Evolutionary conservation across 2,797 vertebrate genomes (phyloP), one percentile per base, ranked within the genome.

Genomic region (Lycodopsis pacificus): DNA sequence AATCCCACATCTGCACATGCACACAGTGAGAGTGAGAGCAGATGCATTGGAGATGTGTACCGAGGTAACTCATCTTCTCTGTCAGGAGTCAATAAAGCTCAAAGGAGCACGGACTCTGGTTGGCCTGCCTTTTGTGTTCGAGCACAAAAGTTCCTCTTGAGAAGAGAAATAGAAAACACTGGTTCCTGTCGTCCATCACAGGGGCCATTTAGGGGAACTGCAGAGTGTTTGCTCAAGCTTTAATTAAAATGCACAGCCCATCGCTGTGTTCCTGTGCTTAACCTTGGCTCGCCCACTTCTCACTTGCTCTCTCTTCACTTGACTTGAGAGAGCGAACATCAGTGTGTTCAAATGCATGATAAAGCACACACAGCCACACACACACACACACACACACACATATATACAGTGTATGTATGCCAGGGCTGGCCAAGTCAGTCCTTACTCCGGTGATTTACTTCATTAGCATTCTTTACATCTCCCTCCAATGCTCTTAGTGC

Each of bases 401-500:
- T 76, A 70, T 32, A 63, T 54, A 67, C 44, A 44, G 58, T 74
- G 67, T 77, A 80, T 66, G 42, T 44, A 71, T 51, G 81, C 67
- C 71, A 80, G 68, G 67, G 77, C 63, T 59, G 73, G 86, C 80
- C 78, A 81, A 87, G 85, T 80, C 82, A 73, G 70, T 71, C 76
- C 76, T 77, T 79, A 88, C 86, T 90, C 77, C 76, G 61, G 82
- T 77, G 82, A 83, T 83, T 88, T 32, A 66, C 61, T 86, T 90
- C 86, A 95, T 94, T 94, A 94, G 86, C 90, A 95, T 95, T 94
- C 91, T 86, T 88, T 87, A 82, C 83, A 83, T 87, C 77, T 87
- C 74, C 70, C 88, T 91, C 84, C 85, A 90, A 84, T 86, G 86
- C 83, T 86, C 84, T 90, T 84, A 80, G 77, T 58, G 86, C 85